These are phyloP conservation scores for Corydoras sp. DNA, from an alignment of 2,113 vertebrate species.

Conservation along the genomic window DNA sequence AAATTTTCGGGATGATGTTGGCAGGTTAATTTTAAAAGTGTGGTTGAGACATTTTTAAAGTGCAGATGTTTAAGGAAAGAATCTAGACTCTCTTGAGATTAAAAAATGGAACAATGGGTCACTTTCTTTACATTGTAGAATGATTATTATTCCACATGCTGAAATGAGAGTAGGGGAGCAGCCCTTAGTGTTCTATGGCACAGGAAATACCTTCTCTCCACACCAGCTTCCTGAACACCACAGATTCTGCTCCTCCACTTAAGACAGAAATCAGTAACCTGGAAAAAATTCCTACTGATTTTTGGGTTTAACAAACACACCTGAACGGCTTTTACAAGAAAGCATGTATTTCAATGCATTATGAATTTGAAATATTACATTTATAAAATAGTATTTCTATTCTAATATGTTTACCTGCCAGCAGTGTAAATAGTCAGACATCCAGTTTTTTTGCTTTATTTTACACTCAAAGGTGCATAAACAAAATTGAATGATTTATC, in stretches of 20 bases:
- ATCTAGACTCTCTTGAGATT: conserved; percentile 11
- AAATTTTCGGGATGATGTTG: not conserved
- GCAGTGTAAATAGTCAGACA: too few relatives aligned
- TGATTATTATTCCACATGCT: conserved; percentile 39
- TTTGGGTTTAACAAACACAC: conserved; percentile 15
- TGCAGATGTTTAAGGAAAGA: not conserved
- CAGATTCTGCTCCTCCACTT: not conserved
- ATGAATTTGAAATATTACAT: too few relatives aligned
- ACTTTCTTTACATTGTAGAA: conserved; percentile 23
- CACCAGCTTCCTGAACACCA: conserved; percentile 11
- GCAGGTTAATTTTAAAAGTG: not conserved
- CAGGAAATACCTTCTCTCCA: conserved; percentile 39
- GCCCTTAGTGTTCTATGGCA: conserved; percentile 29
- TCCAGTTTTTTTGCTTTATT: too few relatives aligned
- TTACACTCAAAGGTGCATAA: too few relatives aligned
- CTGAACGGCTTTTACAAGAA: not conserved
- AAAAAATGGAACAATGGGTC: conserved; percentile 2
- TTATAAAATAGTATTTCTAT: too few relatives aligned
- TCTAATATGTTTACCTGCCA: too few relatives aligned
- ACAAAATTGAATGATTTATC: too few relatives aligned
- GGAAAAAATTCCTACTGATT: conserved; percentile 6
- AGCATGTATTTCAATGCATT: too few relatives aligned
- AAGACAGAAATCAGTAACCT: conserved; percentile 4
- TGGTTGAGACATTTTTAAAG: not conserved
- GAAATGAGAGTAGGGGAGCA: conserved; percentile 23